phyloP scores from a whole-genome alignment of 2,797 vertebrate genomes.

The Mormyrus proboscirostris region DNA sequence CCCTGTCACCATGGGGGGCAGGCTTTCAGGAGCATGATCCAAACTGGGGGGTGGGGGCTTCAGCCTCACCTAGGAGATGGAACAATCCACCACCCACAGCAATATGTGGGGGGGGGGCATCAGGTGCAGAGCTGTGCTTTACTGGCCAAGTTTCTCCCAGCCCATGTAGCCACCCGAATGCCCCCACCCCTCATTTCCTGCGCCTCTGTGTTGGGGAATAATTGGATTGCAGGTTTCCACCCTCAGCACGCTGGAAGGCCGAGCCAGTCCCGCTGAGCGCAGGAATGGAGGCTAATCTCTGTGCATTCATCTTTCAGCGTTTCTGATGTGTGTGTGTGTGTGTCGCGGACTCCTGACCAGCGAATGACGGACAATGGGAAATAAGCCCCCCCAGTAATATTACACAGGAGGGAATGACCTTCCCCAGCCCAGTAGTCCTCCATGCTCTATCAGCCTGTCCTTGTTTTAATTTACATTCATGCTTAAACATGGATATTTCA shows the following conservation, averaged over 20 bases:
- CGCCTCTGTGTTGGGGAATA: slow-evolving; percentile 44
- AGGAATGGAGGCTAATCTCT: slow-evolving; percentile 1
- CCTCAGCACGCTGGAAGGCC: slow-evolving; percentile 1
- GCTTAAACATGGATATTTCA: neutral
- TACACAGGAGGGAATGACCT: neutral
- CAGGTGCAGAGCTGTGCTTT: neutral
- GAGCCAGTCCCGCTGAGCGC: slow-evolving; percentile 4
- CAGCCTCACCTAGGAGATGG: neutral
- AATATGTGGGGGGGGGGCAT: neutral
- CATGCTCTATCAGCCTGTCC: neutral
- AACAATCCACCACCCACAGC: slow-evolving; percentile 27
- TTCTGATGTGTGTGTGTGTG: neutral
- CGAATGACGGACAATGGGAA: neutral
- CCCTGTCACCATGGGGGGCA: neutral
- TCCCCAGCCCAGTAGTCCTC: neutral
- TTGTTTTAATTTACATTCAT: neutral
- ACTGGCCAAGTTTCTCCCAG: neutral
- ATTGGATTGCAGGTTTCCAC: slow-evolving; percentile 48
- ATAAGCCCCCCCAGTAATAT: neutral
- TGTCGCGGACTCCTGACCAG: neutral
- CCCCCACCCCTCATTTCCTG: neutral
- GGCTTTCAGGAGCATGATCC: neutral
- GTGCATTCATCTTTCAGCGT: neutral
- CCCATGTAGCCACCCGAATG: neutral
- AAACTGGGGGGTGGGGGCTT: neutral